Evolutionary conservation across 2,888 invertebrate genomes (phyloP).

Genomic region (Bibio marci): DNA sequence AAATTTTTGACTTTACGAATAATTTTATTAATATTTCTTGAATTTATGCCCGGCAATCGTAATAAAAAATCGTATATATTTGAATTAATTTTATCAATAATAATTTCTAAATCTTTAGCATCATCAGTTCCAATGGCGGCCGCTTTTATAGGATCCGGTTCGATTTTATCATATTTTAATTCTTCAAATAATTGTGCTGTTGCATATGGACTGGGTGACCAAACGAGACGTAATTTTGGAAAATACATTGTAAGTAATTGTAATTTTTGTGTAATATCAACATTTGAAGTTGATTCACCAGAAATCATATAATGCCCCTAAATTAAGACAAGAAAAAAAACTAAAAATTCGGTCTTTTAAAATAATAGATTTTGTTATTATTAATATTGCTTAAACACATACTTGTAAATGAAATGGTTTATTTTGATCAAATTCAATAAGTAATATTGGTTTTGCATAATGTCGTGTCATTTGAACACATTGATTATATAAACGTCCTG

Average conservation of each 20-base stretch:
- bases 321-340: conserved; percentile 15
- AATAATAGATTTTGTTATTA: neutral
- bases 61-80: conserved; percentile 63
- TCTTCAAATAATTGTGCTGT: conserved; percentile 93
- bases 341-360: neutral
- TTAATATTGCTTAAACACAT: too few relatives aligned
- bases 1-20: conserved; percentile 57
- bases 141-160: conserved; percentile 61
- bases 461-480: conserved; percentile 84
- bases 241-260: conserved; percentile 90
- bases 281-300: conserved; percentile 44
- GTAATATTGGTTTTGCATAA: conserved; percentile 72
- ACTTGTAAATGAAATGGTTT: conserved; percentile 82
- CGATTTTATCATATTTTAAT: conserved; percentile 70
- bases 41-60: conserved; percentile 75
- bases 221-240: conserved; percentile 78
- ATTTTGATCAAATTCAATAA: conserved; percentile 93
- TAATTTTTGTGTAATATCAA: conserved; percentile 70
- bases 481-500: conserved; percentile 89
- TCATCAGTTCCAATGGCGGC: conserved; percentile 54
- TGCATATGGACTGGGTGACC: conserved; percentile 94
- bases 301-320: conserved; percentile 67
- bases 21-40: conserved; percentile 64
- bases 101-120: conserved; percentile 34
- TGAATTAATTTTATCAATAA: conserved; percentile 48